Base-by-base conservation (phyloP, 2,797 vertebrate genomes). In the Spondyliosoma cantharus region DNA sequence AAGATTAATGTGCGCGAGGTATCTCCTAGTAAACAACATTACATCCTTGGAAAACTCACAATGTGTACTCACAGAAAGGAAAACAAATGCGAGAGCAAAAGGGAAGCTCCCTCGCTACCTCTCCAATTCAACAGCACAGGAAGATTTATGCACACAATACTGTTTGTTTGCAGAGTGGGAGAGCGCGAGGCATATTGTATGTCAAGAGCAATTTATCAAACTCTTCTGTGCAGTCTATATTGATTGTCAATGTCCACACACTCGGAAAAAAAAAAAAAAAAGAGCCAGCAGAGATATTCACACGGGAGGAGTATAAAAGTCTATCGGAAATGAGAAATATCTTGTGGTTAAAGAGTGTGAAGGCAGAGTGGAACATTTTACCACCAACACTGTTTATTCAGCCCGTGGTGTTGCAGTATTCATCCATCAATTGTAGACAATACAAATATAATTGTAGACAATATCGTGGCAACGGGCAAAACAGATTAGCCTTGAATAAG, bases 121-220 rank as follows among this genome's bases (percentile, higher is more conserved):
- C 81, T 89, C 25, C 81, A 82, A 78, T 90, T 90, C 87, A 86
- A 81, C 86, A 71, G 64, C 32, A 49, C 74, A 25, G 82, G 77
- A 91, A 93, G 90, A 92, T 92, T 91, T 91, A 95, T 91, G 87
- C 88, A 87, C 88, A 91, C 84, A 89, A 85, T 89, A 80, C 80
- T 76, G 84, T 89, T 91, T 93, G 92, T 93, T 92, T 91, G 86
- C 84, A 80, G 76, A 85, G 83, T 74, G 76, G 83, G 87, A 66
- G 76, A 87, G 89, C 77, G 77, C 37, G 6, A 86, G 83, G 82
- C 85, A 78, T 78, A 90, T 84, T 89, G 80, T 71, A 64, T 58
- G 91, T 93, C 89, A 86, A 86, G 71, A 82, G 87, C 84, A 85
- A 93, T 93, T 90, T 48, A 92, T 93, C 92, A 92, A 90, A 88